phyloP scores from a whole-genome alignment of 2,113 vertebrate genomes.

The Bufo gargarizans region DNA sequence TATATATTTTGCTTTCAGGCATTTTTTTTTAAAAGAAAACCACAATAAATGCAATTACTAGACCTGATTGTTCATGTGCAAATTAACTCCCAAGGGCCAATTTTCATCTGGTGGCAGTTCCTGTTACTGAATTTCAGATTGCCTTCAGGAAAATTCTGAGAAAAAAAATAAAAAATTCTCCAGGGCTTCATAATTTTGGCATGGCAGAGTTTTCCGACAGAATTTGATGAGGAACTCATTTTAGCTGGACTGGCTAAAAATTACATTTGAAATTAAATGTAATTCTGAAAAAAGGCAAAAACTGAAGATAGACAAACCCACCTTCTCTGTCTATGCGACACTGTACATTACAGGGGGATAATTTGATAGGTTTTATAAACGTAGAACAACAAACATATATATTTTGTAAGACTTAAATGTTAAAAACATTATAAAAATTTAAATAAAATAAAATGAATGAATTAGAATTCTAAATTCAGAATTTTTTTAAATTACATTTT shows the following conservation, averaged over 20 bases:
- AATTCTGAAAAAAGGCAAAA: too few species aligned
- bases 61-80: conserved; percentile 66
- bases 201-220: conserved; percentile 33
- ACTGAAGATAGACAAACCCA: background rate
- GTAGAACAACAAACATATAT: background rate
- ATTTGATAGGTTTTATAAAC: background rate
- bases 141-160: conserved; percentile 57
- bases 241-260: conserved; percentile 58
- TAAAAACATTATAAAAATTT: too few species aligned
- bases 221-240: conserved; percentile 52
- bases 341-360: background rate
- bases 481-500: background rate
- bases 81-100: conserved; percentile 64
- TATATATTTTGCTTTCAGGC: conserved; percentile 61
- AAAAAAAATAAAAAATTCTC: conserved; percentile 51
- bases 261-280: background rate
- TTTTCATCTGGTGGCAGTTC: conserved; percentile 64
- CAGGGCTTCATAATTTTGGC: conserved; percentile 59
- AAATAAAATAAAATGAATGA: background rate
- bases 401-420: background rate
- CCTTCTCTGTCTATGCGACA: background rate
- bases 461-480: too few species aligned
- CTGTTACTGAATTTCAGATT: conserved; percentile 63
- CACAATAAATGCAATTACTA: conserved; percentile 65
- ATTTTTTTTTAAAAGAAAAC: conserved; percentile 62